phyloP scores from a whole-genome alignment of 2,113 vertebrate genomes.

The Lota lota region DNA sequence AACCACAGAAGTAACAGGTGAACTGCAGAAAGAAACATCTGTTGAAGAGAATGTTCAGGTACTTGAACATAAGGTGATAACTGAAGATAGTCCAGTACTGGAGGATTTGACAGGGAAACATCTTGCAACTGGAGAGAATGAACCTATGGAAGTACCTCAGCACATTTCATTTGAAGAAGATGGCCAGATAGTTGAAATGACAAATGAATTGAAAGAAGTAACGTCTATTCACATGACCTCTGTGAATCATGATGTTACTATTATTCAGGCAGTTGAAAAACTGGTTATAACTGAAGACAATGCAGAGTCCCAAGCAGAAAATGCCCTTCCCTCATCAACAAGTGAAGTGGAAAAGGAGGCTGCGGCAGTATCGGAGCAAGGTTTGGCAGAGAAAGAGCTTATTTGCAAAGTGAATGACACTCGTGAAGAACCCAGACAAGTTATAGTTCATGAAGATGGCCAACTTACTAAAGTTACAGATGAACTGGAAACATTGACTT shows the following conservation, averaged over 20 bases:
- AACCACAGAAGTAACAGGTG: no score
- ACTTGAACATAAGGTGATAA: slow-evolving; percentile 3
- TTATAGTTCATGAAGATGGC: slow-evolving; percentile 21
- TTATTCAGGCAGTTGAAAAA: background rate
- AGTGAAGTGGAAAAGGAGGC: slow-evolving; percentile 2
- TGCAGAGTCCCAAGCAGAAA: slow-evolving; percentile 15
- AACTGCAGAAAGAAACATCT: no score
- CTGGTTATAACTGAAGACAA: slow-evolving; percentile 20
- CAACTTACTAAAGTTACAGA: slow-evolving; percentile 32
- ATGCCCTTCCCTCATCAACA: background rate
- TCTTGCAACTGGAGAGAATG: background rate
- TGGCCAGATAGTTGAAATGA: background rate
- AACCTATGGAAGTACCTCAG: background rate
- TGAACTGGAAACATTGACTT: slow-evolving; percentile 17
- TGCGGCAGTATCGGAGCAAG: slow-evolving; percentile 13
- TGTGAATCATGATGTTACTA: slow-evolving; percentile 9
- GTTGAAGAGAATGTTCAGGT: background rate
- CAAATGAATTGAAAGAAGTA: slow-evolving; percentile 17
- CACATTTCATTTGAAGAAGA: background rate
- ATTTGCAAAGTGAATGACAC: slow-evolving; percentile 2
- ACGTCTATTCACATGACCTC: slow-evolving; percentile 8
- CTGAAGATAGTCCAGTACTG: no score
- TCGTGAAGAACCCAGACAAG: background rate
- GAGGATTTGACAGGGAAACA: background rate
- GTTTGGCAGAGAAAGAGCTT: slow-evolving; percentile 21